A percentile compares a stretch with the other conserved stretches of the same genome.
Evolutionary conservation across 2,797 vertebrate genomes (phyloP).

Genomic region (Garrulus glandarius): DNA sequence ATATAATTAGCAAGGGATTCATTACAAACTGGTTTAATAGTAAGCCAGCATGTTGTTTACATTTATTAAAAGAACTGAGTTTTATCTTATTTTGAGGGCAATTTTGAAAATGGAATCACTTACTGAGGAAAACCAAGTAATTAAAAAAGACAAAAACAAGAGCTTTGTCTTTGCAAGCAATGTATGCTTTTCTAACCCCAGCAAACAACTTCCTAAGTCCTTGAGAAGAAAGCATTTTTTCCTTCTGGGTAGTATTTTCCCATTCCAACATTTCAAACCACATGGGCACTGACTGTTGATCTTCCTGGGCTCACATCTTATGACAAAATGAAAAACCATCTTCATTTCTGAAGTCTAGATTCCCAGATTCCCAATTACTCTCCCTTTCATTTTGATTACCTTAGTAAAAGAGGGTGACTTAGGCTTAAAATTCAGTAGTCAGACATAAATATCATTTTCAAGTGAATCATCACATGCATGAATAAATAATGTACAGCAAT

Average conservation of each 20-base stretch:
- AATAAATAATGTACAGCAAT: not conserved
- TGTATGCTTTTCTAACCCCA: not conserved
- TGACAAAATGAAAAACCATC: not conserved
- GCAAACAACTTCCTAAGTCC: not conserved
- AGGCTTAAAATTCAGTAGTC: not conserved
- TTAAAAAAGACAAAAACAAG: slow-evolving; percentile 1
- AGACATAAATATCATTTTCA: not conserved
- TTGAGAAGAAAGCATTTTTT: not conserved
- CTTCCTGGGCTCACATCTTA: not conserved
- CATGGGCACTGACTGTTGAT: not conserved
- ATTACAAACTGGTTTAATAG: not conserved
- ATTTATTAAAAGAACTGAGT: slow-evolving; percentile 1
- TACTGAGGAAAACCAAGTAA: not conserved
- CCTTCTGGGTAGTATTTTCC: not conserved
- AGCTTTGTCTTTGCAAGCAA: not conserved
- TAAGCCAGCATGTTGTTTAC: not conserved
- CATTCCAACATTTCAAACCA: not conserved
- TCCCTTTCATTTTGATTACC: not conserved
- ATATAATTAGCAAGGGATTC: slow-evolving; percentile 41
- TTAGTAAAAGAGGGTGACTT: not conserved
- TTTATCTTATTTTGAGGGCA: slow-evolving; percentile 39
- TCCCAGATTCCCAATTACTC: not conserved
- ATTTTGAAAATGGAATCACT: not conserved
- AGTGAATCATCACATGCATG: not conserved
- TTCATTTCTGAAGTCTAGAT: not conserved